Evolutionary conservation across 1,140 invertebrate genomes (phyloP), one percentile per base, ranked within the genome.

Genomic region (Ostrea edulis): DNA sequence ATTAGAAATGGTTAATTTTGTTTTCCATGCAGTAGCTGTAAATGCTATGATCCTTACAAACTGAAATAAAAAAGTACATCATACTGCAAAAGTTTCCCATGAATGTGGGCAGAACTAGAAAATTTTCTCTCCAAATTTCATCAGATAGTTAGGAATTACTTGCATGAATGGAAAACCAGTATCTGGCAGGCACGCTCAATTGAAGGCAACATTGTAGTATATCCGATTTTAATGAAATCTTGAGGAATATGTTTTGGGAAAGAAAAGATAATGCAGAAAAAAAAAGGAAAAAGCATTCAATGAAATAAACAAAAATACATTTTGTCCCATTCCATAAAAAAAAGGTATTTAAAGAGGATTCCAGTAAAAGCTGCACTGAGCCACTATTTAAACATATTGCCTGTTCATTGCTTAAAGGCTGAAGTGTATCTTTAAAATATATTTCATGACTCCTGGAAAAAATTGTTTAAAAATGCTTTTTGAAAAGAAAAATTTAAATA

Each of bases 401-500:
- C 68, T 71, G 12, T 71, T 71, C 68, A 29, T 25, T 77, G 68
- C 68, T 77, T 25, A 0, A 77, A 29, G 68, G 68, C 25, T 14
- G 29, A 14, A 12, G 8, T 62, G 25, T 14, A 77, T 29, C 9
- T 9, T 77, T 77, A 5, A 77, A 77, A 77, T 77, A 77, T 77
- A 29, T 22, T 77, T 77, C 25, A 77, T 77, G 68, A 29, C 68
- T 77, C 29, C 68, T 77, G 68, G 68, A 35, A 77, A 77, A 35
- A 77, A 77, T 29, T 77, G 22, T 35, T 12, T 14, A 35, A 77
- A 29, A 77, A 77, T 62, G 55, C 55, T 20, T 20, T 62, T 62
- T 62, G 12, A 62, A 62, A 77, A 77, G 68, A 77, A 77, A 77
- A 77, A 77, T 77, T 77, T 77, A 77, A 77, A 77, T 77, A 25